Evolutionary conservation across 2,888 invertebrate genomes (phyloP).

Genomic region (Metopia argyrocephala): DNA sequence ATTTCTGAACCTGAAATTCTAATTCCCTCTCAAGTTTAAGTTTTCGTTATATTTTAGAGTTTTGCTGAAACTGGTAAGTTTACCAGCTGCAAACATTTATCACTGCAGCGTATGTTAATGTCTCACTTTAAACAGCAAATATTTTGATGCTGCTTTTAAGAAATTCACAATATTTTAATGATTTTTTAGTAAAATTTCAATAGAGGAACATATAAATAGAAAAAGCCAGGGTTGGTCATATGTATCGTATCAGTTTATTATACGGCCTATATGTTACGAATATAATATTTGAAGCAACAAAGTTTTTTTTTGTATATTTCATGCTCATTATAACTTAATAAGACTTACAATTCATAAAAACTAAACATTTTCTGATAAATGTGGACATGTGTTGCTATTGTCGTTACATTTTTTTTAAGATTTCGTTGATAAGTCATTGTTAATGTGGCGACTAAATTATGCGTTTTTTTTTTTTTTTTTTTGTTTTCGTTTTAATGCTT

Average conservation of each 20-base stretch:
- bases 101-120: too few relatives aligned
- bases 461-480: constrained; percentile 24
- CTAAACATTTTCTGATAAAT: not conserved
- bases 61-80: too few relatives aligned
- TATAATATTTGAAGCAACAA: constrained; percentile 26
- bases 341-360: constrained; percentile 27
- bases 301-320: constrained; percentile 43
- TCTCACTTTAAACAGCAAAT: too few relatives aligned
- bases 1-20: too few relatives aligned
- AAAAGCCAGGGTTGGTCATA: constrained; percentile 1
- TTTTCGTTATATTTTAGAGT: too few relatives aligned
- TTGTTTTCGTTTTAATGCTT: not conserved
- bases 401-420: not conserved
- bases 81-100: too few relatives aligned
- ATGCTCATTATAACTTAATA: constrained; percentile 61
- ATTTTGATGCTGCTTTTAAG: not conserved
- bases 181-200: not conserved
- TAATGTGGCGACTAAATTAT: constrained; percentile 29
- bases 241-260: not conserved
- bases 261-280: not conserved
- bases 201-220: not conserved
- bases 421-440: not conserved
- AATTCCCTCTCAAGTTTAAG: too few relatives aligned
- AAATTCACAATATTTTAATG: constrained; percentile 24
- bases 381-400: constrained; percentile 42